A percentile compares a stretch with the other conserved stretches of the same genome.
Conservation (phyloP, 2,888 invertebrate species). For the Dusona sp. region DNA sequence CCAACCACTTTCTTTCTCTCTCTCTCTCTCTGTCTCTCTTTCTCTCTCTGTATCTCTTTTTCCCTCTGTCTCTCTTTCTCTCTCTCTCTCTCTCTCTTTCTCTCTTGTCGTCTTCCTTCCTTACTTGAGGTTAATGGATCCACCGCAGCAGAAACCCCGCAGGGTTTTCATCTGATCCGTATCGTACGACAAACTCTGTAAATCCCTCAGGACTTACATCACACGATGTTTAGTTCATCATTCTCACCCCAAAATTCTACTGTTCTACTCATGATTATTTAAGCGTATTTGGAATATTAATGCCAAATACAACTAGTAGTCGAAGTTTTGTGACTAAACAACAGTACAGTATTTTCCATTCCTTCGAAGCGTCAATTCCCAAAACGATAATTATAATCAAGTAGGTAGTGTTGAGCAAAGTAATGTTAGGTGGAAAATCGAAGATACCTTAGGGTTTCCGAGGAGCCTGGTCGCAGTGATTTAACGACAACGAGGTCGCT, state of each 20-base stretch:
- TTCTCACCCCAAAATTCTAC: constrained; percentile 17
- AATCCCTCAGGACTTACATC: constrained; percentile 33
- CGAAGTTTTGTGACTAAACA: not conserved
- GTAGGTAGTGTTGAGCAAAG: not conserved
- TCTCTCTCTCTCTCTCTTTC: not conserved
- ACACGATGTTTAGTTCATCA: constrained; percentile 25
- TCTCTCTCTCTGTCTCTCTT: not conserved
- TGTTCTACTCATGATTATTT: constrained; percentile 37
- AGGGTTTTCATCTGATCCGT: constrained; percentile 39
- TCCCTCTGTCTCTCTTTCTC: not conserved
- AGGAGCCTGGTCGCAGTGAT: constrained; percentile 88
- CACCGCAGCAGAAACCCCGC: constrained; percentile 59
- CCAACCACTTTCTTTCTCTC: not conserved
- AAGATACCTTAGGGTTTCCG: constrained; percentile 85
- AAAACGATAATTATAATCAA: not conserved
- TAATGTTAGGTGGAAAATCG: not conserved
- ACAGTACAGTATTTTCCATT: not conserved
- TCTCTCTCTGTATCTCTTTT: too few species aligned
- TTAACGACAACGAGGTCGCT: constrained; percentile 90
- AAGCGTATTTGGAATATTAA: not conserved
- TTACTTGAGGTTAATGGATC: constrained; percentile 65
- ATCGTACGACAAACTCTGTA: constrained; percentile 43
- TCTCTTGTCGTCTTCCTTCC: constrained; percentile 5
- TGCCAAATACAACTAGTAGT: not conserved
- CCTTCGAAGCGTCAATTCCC: not conserved